phyloP scores from a whole-genome alignment of 1,140 invertebrate genomes.

The Drosophila asahinai region DNA sequence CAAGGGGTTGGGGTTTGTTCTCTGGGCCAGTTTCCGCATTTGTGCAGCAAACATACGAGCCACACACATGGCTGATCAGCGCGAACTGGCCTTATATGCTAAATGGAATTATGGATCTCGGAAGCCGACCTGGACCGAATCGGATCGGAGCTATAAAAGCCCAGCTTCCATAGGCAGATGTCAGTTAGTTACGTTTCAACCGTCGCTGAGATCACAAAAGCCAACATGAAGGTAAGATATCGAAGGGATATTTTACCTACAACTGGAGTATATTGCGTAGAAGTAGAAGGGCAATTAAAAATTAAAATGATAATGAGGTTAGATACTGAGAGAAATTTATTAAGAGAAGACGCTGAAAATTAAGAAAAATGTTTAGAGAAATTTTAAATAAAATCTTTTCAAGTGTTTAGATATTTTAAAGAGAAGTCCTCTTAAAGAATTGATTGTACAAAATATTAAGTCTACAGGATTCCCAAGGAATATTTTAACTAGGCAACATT shows the following conservation, averaged over 20 bases:
- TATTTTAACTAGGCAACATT: neutral
- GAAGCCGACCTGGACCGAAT: conserved; percentile 23
- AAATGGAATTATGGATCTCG: conserved; percentile 56
- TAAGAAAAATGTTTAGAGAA: too few species aligned
- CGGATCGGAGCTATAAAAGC: conserved; percentile 73
- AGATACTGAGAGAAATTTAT: neutral
- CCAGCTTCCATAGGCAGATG: conserved; percentile 39
- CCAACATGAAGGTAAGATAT: conserved; percentile 81
- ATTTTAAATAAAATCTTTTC: too few species aligned
- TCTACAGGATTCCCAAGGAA: too few species aligned
- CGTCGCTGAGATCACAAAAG: conserved; percentile 74
- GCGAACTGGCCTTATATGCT: conserved; percentile 63
- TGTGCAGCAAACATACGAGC: conserved; percentile 49
- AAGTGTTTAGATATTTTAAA: neutral
- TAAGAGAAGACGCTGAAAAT: too few species aligned
- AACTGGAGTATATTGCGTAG: neutral
- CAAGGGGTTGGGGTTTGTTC: conserved; percentile 55
- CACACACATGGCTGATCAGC: conserved; percentile 21
- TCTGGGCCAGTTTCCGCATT: conserved; percentile 73
- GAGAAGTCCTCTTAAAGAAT: too few species aligned
- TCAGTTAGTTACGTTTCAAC: conserved; percentile 81
- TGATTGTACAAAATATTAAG: too few species aligned
- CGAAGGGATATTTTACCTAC: neutral
- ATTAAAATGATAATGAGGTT: too few species aligned
- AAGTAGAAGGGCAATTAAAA: too few species aligned